Evolutionary conservation across 2,113 vertebrate genomes (phyloP), one percentile per base, ranked within the genome.

Genomic region (Clarias batrachus): DNA sequence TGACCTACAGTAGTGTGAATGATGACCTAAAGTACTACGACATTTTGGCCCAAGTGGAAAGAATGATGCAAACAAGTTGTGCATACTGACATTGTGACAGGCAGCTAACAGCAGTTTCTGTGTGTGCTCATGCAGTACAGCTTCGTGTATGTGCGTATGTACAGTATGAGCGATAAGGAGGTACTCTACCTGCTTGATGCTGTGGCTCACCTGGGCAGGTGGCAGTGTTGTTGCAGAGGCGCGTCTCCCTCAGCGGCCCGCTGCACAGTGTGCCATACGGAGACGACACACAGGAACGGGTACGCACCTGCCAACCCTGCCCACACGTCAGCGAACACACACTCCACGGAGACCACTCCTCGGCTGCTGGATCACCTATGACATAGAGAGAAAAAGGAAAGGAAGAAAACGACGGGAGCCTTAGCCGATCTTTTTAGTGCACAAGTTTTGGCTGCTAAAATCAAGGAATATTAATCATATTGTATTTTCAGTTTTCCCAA

Each of bases 341-440:
- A 25, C 98, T 99, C 98, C 98, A 99, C 91, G 97, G 97, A 3
- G 98, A 99, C 98, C 98, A 99, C 89, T 98, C 97, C 93, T 99
- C 98, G 0, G 98, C 98, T 0, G 98, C 97, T 0, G 98, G 98
- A 93, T 99, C 98, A 87, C 98, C 98, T 99, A 93, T 83, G 87
- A 94, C 54, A 92, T 37, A 78, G 48, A 92, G 19, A 60, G 73
- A 30, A 37, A 25, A n/a, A 41, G 16, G 56, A 11, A 30, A 12
- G 11, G 6, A 23, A 1, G 23, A 7, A 76, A 76, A 77, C 9
- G 4, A 25, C 48, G 4, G 48, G 10, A 74, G 71, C 33, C 33
- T 74, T 48, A 48, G 37, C 37, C 4, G 3, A 70, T n/a, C 25
- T 68, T 71, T 71, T 37, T 33, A 41, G 8, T 73, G 27, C 14